Conservation (phyloP, 2,888 invertebrate species). For the Heteromyza rotundicornis region DNA sequence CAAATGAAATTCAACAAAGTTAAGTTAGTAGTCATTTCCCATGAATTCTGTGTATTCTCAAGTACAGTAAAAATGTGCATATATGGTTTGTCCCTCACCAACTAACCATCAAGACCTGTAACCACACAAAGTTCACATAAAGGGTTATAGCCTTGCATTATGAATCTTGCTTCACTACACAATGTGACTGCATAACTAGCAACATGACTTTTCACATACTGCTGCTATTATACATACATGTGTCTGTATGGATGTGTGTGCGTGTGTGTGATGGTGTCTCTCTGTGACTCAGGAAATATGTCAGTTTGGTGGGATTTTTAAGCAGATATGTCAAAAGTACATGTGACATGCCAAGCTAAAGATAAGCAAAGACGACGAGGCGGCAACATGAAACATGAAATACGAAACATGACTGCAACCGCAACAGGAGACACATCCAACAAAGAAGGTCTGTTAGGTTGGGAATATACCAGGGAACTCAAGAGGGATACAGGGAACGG, state of each 20-base stretch:
- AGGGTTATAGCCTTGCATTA: not conserved
- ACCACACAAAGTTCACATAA: no score
- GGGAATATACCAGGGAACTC: no score
- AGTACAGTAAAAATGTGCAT: no score
- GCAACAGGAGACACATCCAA: not conserved
- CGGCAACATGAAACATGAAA: not conserved
- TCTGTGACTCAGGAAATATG: not conserved
- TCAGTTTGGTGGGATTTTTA: not conserved
- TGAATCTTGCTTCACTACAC: not conserved
- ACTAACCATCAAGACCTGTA: no score
- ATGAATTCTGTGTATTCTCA: no score
- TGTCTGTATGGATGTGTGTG: not conserved
- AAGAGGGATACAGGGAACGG: no score
- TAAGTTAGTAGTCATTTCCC: no score
- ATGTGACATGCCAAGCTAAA: constrained; percentile 20
- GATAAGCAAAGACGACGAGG: constrained; percentile 11
- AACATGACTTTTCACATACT: constrained; percentile 2
- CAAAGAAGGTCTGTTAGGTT: no score
- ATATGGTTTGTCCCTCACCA: no score
- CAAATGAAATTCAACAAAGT: no score
- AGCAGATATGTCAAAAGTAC: constrained; percentile 2
- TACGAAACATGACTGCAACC: constrained; percentile 2
- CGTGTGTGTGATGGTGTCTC: no score
- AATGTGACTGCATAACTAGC: not conserved
- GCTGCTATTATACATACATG: not conserved